Conservation (phyloP, 2,113 vertebrate species). For the Petrocephalus zakoni region DNA sequence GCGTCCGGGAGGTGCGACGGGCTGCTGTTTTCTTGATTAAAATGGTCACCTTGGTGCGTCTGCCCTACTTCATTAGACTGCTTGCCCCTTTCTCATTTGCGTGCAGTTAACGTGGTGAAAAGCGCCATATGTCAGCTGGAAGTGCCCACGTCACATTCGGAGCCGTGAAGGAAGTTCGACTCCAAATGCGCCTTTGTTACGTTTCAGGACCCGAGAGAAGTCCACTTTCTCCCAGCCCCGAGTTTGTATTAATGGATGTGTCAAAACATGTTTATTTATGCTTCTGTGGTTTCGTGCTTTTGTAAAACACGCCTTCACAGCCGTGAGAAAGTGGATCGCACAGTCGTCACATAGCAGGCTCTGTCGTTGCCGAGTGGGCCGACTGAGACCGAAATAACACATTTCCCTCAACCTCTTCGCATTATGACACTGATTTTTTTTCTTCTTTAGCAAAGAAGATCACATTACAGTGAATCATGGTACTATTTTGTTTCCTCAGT, state of each 20-base stretch:
- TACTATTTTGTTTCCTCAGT: background rate
- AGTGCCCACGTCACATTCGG: background rate
- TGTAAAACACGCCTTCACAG: background rate
- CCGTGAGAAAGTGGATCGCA: background rate
- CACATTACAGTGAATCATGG: conserved; percentile 12
- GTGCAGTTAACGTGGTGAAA: background rate
- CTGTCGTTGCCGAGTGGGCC: background rate
- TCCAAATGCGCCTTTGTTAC: background rate
- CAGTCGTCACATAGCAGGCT: background rate
- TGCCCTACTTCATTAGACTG: background rate
- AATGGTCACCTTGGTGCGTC: background rate
- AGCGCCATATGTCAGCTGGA: background rate
- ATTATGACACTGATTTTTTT: conserved; percentile 4
- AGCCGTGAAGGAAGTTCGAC: background rate
- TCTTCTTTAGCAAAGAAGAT: background rate
- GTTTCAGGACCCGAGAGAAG: background rate
- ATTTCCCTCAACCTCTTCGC: background rate
- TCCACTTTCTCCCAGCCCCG: background rate
- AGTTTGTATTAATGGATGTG: conserved; percentile 7
- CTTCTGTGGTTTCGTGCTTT: background rate
- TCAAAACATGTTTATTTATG: conserved; percentile 5
- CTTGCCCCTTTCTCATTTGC: background rate
- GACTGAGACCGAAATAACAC: background rate
- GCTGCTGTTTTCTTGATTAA: conserved; percentile 19
- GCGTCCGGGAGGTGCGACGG: background rate